Percentiles rank a stretch among this genome's conserved stretches.
These are phyloP conservation scores for Plagodis dolabraria DNA, from an alignment of 2,888 invertebrate species.

Conservation along the genomic window DNA sequence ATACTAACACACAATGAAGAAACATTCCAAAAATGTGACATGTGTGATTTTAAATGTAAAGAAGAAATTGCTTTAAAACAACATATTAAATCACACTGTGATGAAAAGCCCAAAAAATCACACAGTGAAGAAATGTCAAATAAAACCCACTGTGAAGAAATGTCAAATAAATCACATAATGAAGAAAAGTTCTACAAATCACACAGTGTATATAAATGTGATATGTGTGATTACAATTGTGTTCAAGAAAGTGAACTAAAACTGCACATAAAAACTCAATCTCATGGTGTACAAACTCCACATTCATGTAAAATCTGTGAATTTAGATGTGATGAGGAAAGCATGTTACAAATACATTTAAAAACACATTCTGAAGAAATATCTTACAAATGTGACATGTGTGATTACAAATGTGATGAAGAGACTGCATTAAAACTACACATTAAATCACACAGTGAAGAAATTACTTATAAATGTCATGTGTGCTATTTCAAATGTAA, in stretches of 20 bases:
- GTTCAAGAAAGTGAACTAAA: background rate
- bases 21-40: background rate
- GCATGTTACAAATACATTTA: too few species aligned
- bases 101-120: background rate
- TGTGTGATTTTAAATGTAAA: background rate
- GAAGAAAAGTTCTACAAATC: too few species aligned
- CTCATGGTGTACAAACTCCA: too few species aligned
- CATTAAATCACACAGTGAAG: background rate
- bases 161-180: too few species aligned
- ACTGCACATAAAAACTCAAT: background rate
- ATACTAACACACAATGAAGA: background rate
- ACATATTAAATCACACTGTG: background rate
- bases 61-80: background rate
- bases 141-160: too few species aligned
- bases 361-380: too few species aligned
- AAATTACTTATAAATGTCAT: background rate
- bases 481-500: background rate
- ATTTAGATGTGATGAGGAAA: too few species aligned
- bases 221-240: background rate
- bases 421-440: background rate
- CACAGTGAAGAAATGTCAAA: too few species aligned
- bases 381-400: slow-evolving; percentile 1
- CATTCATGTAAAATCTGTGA: too few species aligned
- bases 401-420: background rate
- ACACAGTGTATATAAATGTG: background rate